Conservation (phyloP, 1,140 invertebrate genomes). For the Thrips palmi region DNA sequence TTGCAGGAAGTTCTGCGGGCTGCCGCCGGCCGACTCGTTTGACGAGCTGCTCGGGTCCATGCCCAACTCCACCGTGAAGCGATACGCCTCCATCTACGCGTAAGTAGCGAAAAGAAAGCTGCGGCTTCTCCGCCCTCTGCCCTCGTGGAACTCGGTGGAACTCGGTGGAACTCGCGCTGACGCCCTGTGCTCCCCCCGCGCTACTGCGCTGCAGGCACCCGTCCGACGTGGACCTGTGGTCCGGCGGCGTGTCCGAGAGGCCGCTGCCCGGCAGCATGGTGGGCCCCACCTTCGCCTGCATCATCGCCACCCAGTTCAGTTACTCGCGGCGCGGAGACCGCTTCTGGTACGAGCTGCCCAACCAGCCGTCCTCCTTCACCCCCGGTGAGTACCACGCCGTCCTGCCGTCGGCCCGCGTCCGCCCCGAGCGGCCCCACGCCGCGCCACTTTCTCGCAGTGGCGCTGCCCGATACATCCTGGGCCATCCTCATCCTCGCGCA, state of each 20-base stretch:
- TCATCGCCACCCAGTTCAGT: constrained; percentile 92
- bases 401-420: no score
- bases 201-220: constrained; percentile 38
- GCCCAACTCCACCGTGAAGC: constrained; percentile 69
- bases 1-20: constrained; percentile 67
- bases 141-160: no score
- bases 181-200: no score
- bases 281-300: constrained; percentile 87
- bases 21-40: constrained; percentile 60
- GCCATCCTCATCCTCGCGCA: no score
- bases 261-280: constrained; percentile 73
- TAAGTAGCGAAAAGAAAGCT: constrained; percentile 29
- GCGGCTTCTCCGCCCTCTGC: no score
- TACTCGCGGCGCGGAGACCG: constrained; percentile 78
- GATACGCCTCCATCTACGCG: constrained; percentile 58
- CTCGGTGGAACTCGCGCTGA: no score
- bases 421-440: no score
- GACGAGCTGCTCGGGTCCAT: constrained; percentile 73
- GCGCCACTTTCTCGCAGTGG: no score
- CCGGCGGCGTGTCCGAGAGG: constrained; percentile 78
- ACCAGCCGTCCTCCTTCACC: constrained; percentile 82
- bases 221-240: constrained; percentile 80
- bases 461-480: no score
- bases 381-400: constrained; percentile 29
- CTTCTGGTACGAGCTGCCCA: constrained; percentile 90